These are phyloP conservation scores for Venusia cambrica DNA, from an alignment of 2,888 invertebrate genomes.

Conservation along the genomic window DNA sequence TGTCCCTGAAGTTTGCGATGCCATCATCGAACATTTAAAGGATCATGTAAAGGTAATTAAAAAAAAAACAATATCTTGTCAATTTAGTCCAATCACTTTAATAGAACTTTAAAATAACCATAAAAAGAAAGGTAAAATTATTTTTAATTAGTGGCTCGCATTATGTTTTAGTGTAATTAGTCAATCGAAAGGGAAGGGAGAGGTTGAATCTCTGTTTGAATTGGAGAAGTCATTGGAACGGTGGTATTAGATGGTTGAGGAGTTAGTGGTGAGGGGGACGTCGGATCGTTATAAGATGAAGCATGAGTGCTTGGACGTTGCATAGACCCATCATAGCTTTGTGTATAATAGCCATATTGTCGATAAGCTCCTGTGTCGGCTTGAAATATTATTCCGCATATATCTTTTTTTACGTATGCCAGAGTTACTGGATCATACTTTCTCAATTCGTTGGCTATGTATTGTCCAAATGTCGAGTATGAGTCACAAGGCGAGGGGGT, in stretches of 20 bases:
- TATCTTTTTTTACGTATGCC: slow-evolving; percentile 30
- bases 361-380: slow-evolving; percentile 29
- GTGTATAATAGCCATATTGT: slow-evolving; percentile 33
- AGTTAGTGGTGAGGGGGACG: slow-evolving; percentile 2
- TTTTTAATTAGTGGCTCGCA: slow-evolving; percentile 28
- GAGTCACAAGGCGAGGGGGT: slow-evolving; percentile 27
- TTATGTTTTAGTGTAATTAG: too few relatives aligned
- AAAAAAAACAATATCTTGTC: slow-evolving; percentile 27
- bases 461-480: slow-evolving; percentile 28
- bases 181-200: slow-evolving; percentile 27
- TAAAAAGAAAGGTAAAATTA: slow-evolving; percentile 5
- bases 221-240: neutral
- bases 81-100: too few relatives aligned
- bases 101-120: too few relatives aligned
- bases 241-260: slow-evolving; percentile 5
- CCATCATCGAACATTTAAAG: slow-evolving; percentile 26
- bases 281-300: neutral
- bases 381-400: slow-evolving; percentile 31
- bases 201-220: slow-evolving; percentile 10
- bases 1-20: slow-evolving; percentile 30
- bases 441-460: slow-evolving; percentile 29
- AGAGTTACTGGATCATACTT: slow-evolving; percentile 32
- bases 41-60: too few relatives aligned
- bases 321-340: too few relatives aligned
- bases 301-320: too few relatives aligned